Base-by-base conservation (phyloP, 2,113 vertebrate species). In the Ameiurus melas region DNA sequence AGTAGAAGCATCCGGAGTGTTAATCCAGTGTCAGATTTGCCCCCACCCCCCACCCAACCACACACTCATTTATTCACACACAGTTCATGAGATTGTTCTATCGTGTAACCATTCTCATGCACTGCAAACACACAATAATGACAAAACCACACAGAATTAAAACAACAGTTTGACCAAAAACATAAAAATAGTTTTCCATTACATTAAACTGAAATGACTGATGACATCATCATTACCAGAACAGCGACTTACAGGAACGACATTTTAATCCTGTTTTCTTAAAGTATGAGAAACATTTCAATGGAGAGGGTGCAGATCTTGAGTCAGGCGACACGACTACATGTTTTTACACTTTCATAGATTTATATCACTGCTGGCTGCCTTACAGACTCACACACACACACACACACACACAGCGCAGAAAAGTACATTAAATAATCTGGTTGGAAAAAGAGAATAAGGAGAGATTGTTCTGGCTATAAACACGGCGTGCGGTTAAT, bases 1-100 rank as follows among this genome's bases (percentile, higher is more conserved):
- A 91, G 77, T 91, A 94, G 55, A 87, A 64, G 75, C 43, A 82
- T 89, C 86, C 47, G 83, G 83, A 20, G 62, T 53, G 36, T 51
- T 84, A 66, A 84, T 68, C 60, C 43, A 10, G 39, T 66, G 60
- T 66, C 83, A 84, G 5, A 83, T 7, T 39, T 39, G 36, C 2
- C 39, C 39, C 39, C 39, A 3, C 4, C 39, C 39, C 39, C 39
- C 39, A 3, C 39, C 4, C 39, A 4, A 43, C 39, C 6, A 27
- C 39, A 16, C 5, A n/a, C 62, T 27, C 36, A 51, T 3, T 27
- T 39, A 43, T 25, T 16, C 58, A 47, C 39, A 84, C 62, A 30
- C 83, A 84, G 33, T 39, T 19, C 27, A 53, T 53, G 4, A 30
- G 33, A 80, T 51, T 51, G 39, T 77, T 51, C 43, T 47, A 47